Evolutionary conservation across 2,113 vertebrate species (phyloP).

Genomic region (Nansenia antarctica): DNA sequence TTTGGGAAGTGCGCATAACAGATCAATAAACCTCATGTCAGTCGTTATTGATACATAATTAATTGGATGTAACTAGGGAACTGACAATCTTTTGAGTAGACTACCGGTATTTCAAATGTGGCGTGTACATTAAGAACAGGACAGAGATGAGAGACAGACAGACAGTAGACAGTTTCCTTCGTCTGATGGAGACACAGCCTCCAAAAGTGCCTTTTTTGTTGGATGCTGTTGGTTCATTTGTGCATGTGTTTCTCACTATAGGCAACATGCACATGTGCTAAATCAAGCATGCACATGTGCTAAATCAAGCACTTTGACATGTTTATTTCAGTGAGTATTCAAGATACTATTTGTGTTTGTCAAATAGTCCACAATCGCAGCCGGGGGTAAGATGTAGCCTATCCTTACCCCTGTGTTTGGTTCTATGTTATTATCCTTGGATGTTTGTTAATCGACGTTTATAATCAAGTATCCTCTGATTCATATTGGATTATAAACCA

Average conservation of each 20-base stretch:
- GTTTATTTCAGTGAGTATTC: constrained; percentile 14
- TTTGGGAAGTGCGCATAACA: constrained; percentile 5
- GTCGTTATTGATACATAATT: constrained; percentile 55
- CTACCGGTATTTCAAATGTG: constrained; percentile 24
- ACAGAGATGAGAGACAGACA: background rate
- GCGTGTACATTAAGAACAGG: constrained; percentile 2
- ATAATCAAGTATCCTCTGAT: background rate
- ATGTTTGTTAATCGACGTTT: background rate
- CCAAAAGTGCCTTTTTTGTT: background rate
- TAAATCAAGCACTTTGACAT: background rate
- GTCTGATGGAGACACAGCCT: constrained; percentile 3
- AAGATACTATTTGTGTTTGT: background rate
- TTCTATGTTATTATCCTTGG: background rate
- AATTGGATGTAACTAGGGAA: constrained; percentile 50
- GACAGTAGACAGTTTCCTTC: background rate
- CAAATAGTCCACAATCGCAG: no score
- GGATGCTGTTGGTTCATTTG: background rate
- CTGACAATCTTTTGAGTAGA: constrained; percentile 20
- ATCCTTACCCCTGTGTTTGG: constrained; percentile 13
- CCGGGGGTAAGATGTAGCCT: background rate
- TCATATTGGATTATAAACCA: background rate
- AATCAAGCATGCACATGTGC: background rate
- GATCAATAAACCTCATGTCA: constrained; percentile 45
- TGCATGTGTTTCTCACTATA: background rate
- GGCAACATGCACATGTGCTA: background rate